Base-by-base conservation (phyloP, 2,113 vertebrate species). In the Cryptoleucopteryx plumbea region DNA sequence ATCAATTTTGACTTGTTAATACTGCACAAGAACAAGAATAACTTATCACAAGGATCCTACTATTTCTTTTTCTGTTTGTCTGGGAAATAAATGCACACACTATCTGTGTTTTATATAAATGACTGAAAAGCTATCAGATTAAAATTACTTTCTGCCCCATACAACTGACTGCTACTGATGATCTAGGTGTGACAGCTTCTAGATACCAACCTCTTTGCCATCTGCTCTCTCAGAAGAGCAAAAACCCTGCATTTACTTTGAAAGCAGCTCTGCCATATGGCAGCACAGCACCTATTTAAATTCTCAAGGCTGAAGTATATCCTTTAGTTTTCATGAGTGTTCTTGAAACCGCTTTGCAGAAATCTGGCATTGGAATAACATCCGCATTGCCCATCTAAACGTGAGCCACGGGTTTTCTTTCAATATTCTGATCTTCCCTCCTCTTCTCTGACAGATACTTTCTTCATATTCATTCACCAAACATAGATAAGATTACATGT, bases 171-270 rank as follows among this genome's bases (percentile, higher is more conserved):
- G 77, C 59, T 84, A 43, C 40, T 65, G 52, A 68, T 55, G 40
- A 86, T 75, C 79, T 83, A 90, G 81, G 70, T 95, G 48, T 75
- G 78, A 85, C 62, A 93, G 66, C 62, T 95, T 90, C 82, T 90
- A 85, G 43, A 84, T 79, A 86, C 47, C 80, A 94, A 82, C 36
- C 47, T 92, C 59, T 87, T 63, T 92, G 67, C 61, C 92, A 92
- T 88, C 90, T 90, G 65, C 31, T 91, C 47, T 88, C 29, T 27
- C 47, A 88, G n/a, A 79, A 92, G 75, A 87, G 68, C n/a, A 84
- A 82, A 89, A 82, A 2, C 7, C 10, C 29, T 71, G 31, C 40
- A 48, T 86, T 93, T 92, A 21, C 75, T 86, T 67, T 91, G 68
- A 82, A 94, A 94, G 62, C 29, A 91, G 40, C 56, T 61, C n/a